phyloP scores from a whole-genome alignment of 2,797 vertebrate genomes.

The Rachycentron canadum region DNA sequence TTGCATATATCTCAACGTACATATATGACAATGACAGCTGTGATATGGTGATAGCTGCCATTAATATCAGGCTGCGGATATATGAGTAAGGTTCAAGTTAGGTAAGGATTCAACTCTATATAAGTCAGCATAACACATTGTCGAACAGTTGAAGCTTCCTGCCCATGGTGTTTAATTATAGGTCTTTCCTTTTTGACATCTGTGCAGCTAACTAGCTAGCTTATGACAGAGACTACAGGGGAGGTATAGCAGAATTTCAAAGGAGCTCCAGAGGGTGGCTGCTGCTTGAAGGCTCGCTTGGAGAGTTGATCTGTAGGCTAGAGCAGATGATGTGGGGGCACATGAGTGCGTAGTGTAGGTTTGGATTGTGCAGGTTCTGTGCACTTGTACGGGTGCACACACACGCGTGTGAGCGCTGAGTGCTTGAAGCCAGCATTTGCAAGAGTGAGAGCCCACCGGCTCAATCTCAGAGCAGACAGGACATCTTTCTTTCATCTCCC shows the following conservation, averaged over 20 bases:
- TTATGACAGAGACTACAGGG: constrained; percentile 6
- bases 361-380: not conserved
- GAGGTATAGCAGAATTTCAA: not conserved
- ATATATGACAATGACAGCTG: no score
- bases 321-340: not conserved
- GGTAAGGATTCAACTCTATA: constrained; percentile 4
- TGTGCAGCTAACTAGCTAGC: constrained; percentile 23
- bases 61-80: constrained; percentile 2
- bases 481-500: constrained; percentile 75
- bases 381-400: not conserved
- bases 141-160: constrained; percentile 26
- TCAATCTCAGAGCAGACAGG: constrained; percentile 57
- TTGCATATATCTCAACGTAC: not conserved
- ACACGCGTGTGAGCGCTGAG: not conserved
- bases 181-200: constrained; percentile 24
- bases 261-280: constrained; percentile 10
- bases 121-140: constrained; percentile 24
- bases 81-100: not conserved
- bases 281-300: not conserved
- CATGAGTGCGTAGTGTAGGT: not conserved
- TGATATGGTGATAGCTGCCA: not conserved
- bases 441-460: constrained; percentile 27
- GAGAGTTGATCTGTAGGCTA: constrained; percentile 8
- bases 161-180: constrained; percentile 33
- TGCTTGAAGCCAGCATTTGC: constrained; percentile 30